Evolutionary conservation across 2,797 vertebrate genomes (phyloP).

Genomic region (Cebuella pygmaea): DNA sequence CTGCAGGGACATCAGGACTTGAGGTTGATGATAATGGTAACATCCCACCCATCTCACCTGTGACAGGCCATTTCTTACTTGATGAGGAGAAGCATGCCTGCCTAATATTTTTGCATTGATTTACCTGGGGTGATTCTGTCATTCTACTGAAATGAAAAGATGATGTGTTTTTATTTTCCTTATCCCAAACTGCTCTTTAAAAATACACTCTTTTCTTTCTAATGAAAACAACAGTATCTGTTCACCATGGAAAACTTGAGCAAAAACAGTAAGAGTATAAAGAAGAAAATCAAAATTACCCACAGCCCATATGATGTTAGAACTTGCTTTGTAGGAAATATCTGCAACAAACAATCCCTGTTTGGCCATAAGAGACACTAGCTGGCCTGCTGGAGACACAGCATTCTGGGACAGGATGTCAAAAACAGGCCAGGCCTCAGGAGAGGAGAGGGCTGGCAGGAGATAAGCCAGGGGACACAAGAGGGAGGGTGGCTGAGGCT

Average conservation of each 20-base stretch:
- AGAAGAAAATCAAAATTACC: not conserved
- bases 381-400: not conserved
- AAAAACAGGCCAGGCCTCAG: not conserved
- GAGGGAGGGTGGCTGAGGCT: not conserved
- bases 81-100: not conserved
- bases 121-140: not conserved
- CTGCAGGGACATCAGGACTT: not conserved
- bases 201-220: not conserved
- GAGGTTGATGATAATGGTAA: not conserved
- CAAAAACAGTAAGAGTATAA: not conserved
- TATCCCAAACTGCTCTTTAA: not conserved
- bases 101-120: not conserved
- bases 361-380: not conserved
- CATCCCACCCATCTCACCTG: not conserved
- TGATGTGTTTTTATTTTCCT: not conserved
- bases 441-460: not conserved
- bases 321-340: not conserved
- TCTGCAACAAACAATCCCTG: not conserved
- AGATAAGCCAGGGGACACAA: not conserved
- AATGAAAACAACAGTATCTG: not conserved
- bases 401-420: not conserved
- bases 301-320: not conserved
- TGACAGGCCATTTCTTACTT: constrained; percentile 45
- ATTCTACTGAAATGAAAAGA: not conserved
- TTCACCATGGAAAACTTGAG: not conserved